Evolutionary conservation across 2,888 invertebrate species (phyloP).

Genomic region (Erebia palarica): DNA sequence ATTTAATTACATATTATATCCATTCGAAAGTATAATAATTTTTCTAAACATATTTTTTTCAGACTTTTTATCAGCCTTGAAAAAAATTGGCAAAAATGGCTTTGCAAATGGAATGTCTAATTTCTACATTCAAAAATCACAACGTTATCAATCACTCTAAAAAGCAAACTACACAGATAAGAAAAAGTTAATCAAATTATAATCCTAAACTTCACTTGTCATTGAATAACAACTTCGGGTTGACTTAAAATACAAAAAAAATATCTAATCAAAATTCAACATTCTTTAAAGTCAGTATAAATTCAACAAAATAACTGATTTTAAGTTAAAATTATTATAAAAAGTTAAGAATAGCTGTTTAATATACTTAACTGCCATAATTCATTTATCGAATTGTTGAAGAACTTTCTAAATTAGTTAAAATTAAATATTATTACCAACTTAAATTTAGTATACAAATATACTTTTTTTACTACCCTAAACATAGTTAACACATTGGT

Average conservation of each 20-base stretch:
- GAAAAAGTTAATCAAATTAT: conserved; percentile 36
- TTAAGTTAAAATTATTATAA: conserved; percentile 39
- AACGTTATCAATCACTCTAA: conserved; percentile 54
- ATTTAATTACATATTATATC: too few species aligned
- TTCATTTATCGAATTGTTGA: conserved; percentile 26
- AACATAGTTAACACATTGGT: conserved; percentile 51
- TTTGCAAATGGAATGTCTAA: conserved; percentile 67
- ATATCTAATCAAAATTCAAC: conserved; percentile 61
- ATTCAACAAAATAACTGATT: conserved; percentile 55
- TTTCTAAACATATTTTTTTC: conserved; percentile 44
- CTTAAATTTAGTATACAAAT: conserved; percentile 1
- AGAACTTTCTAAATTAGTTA: conserved; percentile 2
- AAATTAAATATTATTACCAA: conserved; percentile 5
- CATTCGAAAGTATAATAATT: conserved; percentile 35
- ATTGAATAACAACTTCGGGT: conserved; percentile 55
- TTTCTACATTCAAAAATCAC: conserved; percentile 65
- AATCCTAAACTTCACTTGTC: conserved; percentile 46
- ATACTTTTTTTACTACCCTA: conserved; percentile 17
- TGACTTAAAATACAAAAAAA: conserved; percentile 44
- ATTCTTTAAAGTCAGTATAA: conserved; percentile 68
- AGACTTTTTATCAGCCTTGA: conserved; percentile 71
- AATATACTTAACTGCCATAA: conserved; percentile 43
- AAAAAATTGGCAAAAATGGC: conserved; percentile 59
- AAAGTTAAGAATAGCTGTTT: conserved; percentile 40
- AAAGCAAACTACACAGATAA: conserved; percentile 36